Percentiles rank a stretch among this genome's conserved stretches.
These are phyloP conservation scores for Ceyx cyanopectus DNA, from an alignment of 2,113 vertebrate genomes.

Conservation along the genomic window DNA sequence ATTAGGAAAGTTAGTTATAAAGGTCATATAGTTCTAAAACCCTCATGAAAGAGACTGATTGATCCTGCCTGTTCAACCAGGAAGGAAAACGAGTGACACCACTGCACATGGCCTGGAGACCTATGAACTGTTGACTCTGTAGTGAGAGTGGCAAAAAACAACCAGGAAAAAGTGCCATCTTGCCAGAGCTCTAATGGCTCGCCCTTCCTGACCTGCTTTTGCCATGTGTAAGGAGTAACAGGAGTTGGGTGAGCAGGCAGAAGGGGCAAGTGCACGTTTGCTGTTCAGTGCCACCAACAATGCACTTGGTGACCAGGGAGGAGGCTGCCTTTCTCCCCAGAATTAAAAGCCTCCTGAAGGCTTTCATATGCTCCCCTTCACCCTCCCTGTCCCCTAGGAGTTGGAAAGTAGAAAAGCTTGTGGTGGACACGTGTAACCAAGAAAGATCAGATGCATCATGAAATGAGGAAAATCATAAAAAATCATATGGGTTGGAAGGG, in stretches of 20 bases:
- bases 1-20: background rate
- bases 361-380: background rate
- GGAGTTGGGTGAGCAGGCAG: background rate
- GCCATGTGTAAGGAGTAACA: background rate
- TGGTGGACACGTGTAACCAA: rapidly evolving
- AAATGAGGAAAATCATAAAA: background rate
- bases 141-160: background rate
- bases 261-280: rapidly evolving
- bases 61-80: background rate
- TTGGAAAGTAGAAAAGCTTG: background rate
- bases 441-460: background rate
- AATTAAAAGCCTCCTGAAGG: background rate
- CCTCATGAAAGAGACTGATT: background rate
- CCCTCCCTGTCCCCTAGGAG: background rate
- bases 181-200: background rate
- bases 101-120: background rate
- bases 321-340: background rate
- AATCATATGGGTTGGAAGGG: no score
- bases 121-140: background rate
- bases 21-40: background rate
- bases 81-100: background rate
- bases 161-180: background rate
- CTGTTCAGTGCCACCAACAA: rapidly evolving
- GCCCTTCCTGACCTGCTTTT: background rate
- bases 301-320: background rate